Base-by-base conservation (phyloP, 2,113 vertebrate genomes). In the Elaphurus davidianus region DNA sequence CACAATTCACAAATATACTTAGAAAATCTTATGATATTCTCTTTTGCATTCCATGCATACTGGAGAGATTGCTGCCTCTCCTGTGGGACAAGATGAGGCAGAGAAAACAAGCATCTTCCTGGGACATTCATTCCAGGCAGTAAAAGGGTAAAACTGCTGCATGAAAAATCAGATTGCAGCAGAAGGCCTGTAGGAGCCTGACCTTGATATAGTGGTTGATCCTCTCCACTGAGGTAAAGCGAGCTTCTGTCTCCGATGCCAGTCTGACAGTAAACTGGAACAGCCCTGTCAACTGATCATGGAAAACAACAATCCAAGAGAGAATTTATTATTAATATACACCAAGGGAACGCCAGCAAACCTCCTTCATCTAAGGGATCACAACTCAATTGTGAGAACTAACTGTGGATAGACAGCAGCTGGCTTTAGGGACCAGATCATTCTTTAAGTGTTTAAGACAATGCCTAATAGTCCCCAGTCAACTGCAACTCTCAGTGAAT, bases 201-300 rank as follows among this genome's bases (percentile, higher is more conserved):
- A 99, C 99, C 99, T 99, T 99, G 97, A 99, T 99, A 90, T 99
- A 99, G 97, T 99, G 99, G 94, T 99, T 98, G 94, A 99, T 99
- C 88, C 99, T 99, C 96, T 99, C 99, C 90, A 99, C 99, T 0
- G 99, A 99, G 10, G 99, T 99, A 98, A 99, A 99, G 79, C 99
- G 99, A 96, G 99, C 99, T 98, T 99, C 99, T 15, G 99, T 99
- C 98, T 99, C 99, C 2, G 99, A 99, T 1, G 99, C 99, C 98
- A 99, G 98, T 78, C 99, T 99, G 71, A 99, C 99, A 0, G 99
- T 99, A 98, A 99, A 99, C 99, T 99, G 99, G 99, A 99, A 99
- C 83, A 99, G 98, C 1, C 99, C 99, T 21, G 99, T 99, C 92
- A 99, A 98, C 99, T 99, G 98, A 76, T 57, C 79, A 23, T 0